Base-by-base conservation (phyloP, 2,888 invertebrate species). In the Drosophila prolongata region DNA sequence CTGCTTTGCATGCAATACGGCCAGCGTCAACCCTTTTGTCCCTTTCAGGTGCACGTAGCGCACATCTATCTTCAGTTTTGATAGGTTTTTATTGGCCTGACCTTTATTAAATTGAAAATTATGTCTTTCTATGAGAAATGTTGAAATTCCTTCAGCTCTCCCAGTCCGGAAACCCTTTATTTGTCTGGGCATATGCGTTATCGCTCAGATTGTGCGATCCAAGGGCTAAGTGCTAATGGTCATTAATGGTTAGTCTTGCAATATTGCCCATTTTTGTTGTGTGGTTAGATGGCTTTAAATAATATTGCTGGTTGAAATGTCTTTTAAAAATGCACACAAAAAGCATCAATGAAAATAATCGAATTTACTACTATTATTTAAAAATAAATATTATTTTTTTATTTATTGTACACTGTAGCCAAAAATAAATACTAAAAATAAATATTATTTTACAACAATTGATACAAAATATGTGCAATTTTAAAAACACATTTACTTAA, bases 81-180 rank as follows among this genome's bases (percentile, higher is more conserved):
- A 87, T 87, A 79, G 76, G 74, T 75, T 87, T 83, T 83, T 83
- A 87, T 87, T 80, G 79, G 69, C 75, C 76, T 79, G 77, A 72
- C 78, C 87, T 79, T 85, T 85, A 85, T 85, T 87, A 86, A 85
- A 85, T 84, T 84, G 73, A 87, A 87, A 84, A 84, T 87, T 87
- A 84, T 87, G 79, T 87, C 84, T 84, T 84, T 84, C 87, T 84
- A 84, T 83, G 83, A 84, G 83, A 87, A 87, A 83, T 83, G 81
- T 84, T 87, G 78, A 78, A 76, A 87, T 84, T 60, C 61, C 60
- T 61, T 49, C 10, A 10, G 16, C 42, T 46, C 59, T 19, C 13
- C 8, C 46, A 13, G 44, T 35, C 9, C 10, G 11, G 42, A 43
- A n/a, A 11, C 19, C 24, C 53, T 8, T 10, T 53, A 11, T 4